These are phyloP conservation scores for Ips nitidus DNA, from an alignment of 1,140 invertebrate species.

Conservation along the genomic window DNA sequence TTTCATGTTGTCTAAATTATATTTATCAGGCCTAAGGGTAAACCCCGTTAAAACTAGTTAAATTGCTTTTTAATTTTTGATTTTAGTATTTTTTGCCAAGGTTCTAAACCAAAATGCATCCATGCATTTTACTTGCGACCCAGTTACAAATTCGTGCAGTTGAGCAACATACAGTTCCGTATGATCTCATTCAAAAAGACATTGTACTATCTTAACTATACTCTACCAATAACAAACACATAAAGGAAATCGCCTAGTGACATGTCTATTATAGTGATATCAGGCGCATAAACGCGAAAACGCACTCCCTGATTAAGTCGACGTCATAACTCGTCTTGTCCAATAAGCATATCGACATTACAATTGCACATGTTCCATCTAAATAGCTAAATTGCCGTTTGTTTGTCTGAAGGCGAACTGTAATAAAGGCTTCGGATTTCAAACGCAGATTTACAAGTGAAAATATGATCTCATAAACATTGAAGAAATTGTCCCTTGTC, in stretches of 20 bases:
- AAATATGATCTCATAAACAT: no score
- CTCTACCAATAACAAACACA: slow-evolving; percentile 19
- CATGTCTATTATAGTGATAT: slow-evolving; percentile 29
- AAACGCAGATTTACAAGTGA: background rate
- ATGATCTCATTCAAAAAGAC: background rate
- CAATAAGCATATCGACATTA: slow-evolving; percentile 25
- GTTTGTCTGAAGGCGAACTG: slow-evolving; percentile 18
- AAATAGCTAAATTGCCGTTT: slow-evolving; percentile 22
- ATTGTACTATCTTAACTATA: background rate
- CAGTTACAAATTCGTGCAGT: no score
- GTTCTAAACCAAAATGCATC: no score
- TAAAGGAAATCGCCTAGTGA: slow-evolving; percentile 13
- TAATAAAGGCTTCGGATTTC: slow-evolving; percentile 11
- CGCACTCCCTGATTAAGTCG: slow-evolving; percentile 15
- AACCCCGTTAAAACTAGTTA: no score
- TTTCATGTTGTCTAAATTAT: no score
- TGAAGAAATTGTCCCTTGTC: no score
- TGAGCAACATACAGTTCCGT: no score
- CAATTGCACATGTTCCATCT: slow-evolving; percentile 31
- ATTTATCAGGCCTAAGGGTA: no score
- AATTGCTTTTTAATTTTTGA: no score
- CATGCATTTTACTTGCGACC: no score
- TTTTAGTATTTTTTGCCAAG: no score
- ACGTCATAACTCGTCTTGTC: slow-evolving; percentile 13
- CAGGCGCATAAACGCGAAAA: slow-evolving; percentile 27